These are phyloP conservation scores for Pinna nobilis DNA, from an alignment of 1,140 invertebrate species.

Conservation along the genomic window DNA sequence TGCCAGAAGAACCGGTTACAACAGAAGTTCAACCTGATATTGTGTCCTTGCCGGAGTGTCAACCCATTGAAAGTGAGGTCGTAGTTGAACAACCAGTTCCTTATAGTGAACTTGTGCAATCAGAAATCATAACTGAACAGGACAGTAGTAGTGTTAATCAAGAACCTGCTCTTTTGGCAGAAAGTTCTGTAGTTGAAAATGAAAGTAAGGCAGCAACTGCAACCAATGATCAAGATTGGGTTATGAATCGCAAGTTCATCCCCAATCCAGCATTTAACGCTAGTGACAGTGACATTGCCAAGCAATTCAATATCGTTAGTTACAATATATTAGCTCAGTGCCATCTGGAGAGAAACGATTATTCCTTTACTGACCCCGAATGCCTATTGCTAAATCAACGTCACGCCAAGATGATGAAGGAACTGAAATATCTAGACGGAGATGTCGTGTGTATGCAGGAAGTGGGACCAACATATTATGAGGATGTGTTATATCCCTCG, in stretches of 20 bases:
- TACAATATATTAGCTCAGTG: slow-evolving; percentile 74
- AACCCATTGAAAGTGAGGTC: neutral
- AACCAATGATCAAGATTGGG: neutral
- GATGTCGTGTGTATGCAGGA: slow-evolving; percentile 73
- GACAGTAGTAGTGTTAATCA: neutral
- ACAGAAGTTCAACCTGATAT: neutral
- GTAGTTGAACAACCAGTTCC: slow-evolving; percentile 4
- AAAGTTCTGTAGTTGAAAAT: no score
- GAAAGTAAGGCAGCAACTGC: neutral
- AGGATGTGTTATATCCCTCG: slow-evolving; percentile 51
- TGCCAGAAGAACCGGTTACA: neutral
- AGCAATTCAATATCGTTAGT: slow-evolving; percentile 67
- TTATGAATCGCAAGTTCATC: slow-evolving; percentile 55
- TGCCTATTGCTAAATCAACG: slow-evolving; percentile 58
- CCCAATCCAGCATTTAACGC: slow-evolving; percentile 50
- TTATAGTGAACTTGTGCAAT: neutral
- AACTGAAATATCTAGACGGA: slow-evolving; percentile 66
- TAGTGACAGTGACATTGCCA: slow-evolving; percentile 39
- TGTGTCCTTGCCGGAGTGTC: neutral
- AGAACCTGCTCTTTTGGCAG: neutral
- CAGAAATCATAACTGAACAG: neutral
- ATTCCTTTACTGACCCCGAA: slow-evolving; percentile 63
- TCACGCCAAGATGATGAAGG: slow-evolving; percentile 64
- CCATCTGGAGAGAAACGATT: slow-evolving; percentile 61
- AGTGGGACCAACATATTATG: slow-evolving; percentile 66